Base-by-base conservation (phyloP, 2,888 invertebrate species). In the Oxyteleia sp. region DNA sequence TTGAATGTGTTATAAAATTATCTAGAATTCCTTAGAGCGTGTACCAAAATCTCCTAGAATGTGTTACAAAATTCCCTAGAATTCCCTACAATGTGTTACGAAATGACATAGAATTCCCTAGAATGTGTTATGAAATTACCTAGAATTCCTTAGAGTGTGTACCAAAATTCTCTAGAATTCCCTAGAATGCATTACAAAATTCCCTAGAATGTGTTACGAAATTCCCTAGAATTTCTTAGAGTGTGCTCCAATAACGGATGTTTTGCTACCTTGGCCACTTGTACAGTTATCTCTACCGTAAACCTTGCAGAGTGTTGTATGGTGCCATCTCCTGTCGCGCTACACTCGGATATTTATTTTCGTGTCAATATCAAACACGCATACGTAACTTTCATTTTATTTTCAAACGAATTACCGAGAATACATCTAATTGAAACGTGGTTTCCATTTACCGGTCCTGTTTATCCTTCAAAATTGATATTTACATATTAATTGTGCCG, bases 281-380 rank as follows among this genome's bases (percentile, higher is more conserved):
- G 66, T 75, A 75, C 82, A 55, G 57, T 35, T 51, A 75, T 45
- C 74, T 64, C 74, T 64, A 78, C 79, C 75, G 32, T 43, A 75
- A 82, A 87, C 85, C 86, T 88, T 82, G 75, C 84, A 84, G 85
- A 82, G 83, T 47, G 85, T 84, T 84, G 84, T 85, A 75, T 76
- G 64, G 82, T 69, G 76, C 76, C 66, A 84, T 81, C 84, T 84
- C 84, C 35, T 18, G 26, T 23, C 15, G 26, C 61, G 10, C 41
- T 26, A 23, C 20, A 41, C 64, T 18, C 59, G 13, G 32, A 69
- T 79, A 71, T 79, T 64, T 79, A 71, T 71, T 64, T 64, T 61
- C 59, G n/a, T 45, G 61, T 78, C 68, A 55, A 63, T 69, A 29
- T 41, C 69, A 35, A 59, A 38, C 55, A 13, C 43, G 55, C 63